Base-by-base conservation (phyloP, 2,113 vertebrate genomes). In the Gymnogyps californianus region DNA sequence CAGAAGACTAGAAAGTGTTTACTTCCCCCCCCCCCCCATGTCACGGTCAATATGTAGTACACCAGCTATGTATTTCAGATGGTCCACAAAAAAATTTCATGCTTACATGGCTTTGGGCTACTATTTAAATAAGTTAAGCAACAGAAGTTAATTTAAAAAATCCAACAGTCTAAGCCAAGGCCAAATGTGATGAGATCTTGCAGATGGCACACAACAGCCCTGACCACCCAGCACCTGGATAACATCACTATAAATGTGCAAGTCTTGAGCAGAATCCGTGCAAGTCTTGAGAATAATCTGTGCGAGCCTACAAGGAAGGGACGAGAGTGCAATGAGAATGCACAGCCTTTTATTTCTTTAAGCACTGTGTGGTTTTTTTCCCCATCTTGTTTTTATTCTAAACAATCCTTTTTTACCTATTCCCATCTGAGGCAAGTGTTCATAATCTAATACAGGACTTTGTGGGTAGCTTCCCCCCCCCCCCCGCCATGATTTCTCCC, bases 261-360 rank as follows among this genome's bases (percentile, higher is more conserved):
- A 26, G 26, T 49, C 24, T 36, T 32, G 29, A 55, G 52, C 32
- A 96, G 22, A 67, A 51, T 12, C 49, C 16, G 2, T 13, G 24
- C n/a, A 52, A 51, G 13, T 38, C 18, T 42, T n/a, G 17, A 24
- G 13, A 67, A 77, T 2, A 34, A 78, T 40, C n/a, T 61, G 21
- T 49, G 52, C 47, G 75, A 52, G 16, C 21, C 28, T 54, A 29
- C 11, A 54, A 62, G 29, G 40, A 80, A 72, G 24, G 57, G 38
- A 47, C 2, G 7, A n/a, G 28, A 79, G 12, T 14, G 6, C 47
- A 59, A 8, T 0, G 1, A 90, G 46, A 51, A 16, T 16, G 54
- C 16, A 11, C 18, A 61, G 32, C 16, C 25, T 61, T 70, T 54
- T 55, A 14, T n/a, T 57, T 61, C 62, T 71, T 84, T 38, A 42